These are phyloP conservation scores for Napeogenes sylphis DNA, from an alignment of 2,888 invertebrate genomes.

Conservation along the genomic window DNA sequence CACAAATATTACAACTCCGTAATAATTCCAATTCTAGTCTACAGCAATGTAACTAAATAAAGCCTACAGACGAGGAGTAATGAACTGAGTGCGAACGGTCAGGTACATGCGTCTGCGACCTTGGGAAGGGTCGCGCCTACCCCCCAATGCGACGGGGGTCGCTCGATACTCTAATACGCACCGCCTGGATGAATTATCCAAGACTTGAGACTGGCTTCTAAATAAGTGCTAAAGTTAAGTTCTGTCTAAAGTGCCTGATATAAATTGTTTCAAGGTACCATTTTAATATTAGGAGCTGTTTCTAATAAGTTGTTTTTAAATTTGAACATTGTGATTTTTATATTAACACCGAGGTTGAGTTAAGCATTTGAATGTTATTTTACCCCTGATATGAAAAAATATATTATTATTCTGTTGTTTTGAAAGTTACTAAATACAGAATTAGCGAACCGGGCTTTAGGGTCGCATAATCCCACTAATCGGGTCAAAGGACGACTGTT, in stretches of 20 bases:
- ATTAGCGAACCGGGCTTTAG: slow-evolving; percentile 4
- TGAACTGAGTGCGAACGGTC: slow-evolving; percentile 34
- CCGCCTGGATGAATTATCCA: slow-evolving; percentile 34
- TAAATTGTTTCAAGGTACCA: too few species aligned
- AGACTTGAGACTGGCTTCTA: not conserved
- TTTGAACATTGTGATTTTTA: not conserved
- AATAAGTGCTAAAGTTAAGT: too few species aligned
- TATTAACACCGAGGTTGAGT: not conserved
- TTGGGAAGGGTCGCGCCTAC: slow-evolving; percentile 68
- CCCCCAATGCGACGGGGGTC: slow-evolving; percentile 44
- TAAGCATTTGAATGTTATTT: not conserved
- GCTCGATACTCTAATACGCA: slow-evolving; percentile 54
- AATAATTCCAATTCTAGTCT: not conserved
- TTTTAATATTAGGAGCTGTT: too few species aligned
- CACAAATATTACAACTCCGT: not conserved
- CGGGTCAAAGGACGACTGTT: slow-evolving; percentile 8
- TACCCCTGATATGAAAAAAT: not conserved
- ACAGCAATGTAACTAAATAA: slow-evolving; percentile 25
- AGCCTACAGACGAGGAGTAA: slow-evolving; percentile 33
- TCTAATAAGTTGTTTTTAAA: too few species aligned
- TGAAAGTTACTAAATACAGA: not conserved
- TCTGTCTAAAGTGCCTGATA: too few species aligned
- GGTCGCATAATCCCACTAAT: not conserved
- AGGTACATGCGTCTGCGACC: slow-evolving; percentile 66
- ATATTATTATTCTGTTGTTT: slow-evolving; percentile 2